Conservation (phyloP, 1,140 invertebrate genomes). For the Leguminivora glycinivorella region DNA sequence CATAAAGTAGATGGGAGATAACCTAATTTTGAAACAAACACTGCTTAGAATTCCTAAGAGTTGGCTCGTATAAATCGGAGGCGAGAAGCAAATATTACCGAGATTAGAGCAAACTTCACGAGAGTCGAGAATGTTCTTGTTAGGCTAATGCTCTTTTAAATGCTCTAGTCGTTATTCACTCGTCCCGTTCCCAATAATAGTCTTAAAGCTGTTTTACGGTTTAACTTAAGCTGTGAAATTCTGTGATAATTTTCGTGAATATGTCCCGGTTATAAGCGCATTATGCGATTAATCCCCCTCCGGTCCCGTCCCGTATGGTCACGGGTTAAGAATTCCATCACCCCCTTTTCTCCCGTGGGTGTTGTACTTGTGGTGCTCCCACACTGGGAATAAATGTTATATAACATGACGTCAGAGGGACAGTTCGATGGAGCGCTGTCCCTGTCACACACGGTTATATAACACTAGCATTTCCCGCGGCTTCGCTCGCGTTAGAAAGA, state of each 20-base stretch:
- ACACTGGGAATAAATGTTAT: no score
- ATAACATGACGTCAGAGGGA: no score
- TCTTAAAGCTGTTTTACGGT: slow-evolving; percentile 20
- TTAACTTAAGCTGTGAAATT: not conserved
- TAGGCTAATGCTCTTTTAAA: slow-evolving; percentile 19
- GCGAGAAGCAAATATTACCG: slow-evolving; percentile 1
- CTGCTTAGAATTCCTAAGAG: not conserved
- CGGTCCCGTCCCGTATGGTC: no score
- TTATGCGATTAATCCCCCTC: slow-evolving; percentile 14
- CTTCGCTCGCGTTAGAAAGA: no score
- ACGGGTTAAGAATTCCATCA: no score
- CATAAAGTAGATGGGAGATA: slow-evolving; percentile 3
- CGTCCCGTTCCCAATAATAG: slow-evolving; percentile 18
- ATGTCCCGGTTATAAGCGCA: not conserved
- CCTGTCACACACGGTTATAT: no score
- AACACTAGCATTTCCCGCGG: no score
- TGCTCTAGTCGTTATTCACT: slow-evolving; percentile 24
- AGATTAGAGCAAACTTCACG: slow-evolving; percentile 22
- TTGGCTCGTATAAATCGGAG: not conserved
- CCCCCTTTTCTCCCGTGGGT: no score
- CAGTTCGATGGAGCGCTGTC: no score
- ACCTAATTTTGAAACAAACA: slow-evolving; percentile 1
- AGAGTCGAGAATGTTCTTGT: slow-evolving; percentile 15
- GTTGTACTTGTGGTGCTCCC: no score
- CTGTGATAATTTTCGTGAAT: slow-evolving; percentile 5